Percentiles rank a stretch among this genome's conserved stretches.
These are phyloP conservation scores for Lerema accius DNA, from an alignment of 1,140 invertebrate genomes.

Conservation along the genomic window DNA sequence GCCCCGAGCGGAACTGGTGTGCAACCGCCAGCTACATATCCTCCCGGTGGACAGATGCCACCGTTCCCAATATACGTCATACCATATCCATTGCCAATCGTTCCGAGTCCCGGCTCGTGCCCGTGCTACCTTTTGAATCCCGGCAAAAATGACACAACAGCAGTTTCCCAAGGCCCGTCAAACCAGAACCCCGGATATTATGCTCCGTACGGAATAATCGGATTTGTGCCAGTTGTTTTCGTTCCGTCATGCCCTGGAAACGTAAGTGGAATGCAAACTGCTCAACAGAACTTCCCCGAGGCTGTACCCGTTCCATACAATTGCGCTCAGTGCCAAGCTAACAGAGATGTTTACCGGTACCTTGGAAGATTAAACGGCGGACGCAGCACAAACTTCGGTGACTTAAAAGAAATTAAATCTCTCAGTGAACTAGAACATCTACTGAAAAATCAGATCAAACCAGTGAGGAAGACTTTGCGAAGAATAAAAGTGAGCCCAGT, in stretches of 20 bases:
- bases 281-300: constrained; percentile 83
- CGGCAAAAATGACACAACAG: constrained; percentile 54
- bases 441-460: constrained; percentile 65
- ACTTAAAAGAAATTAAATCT: constrained; percentile 67
- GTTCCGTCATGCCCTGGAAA: constrained; percentile 84
- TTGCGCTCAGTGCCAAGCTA: constrained; percentile 70
- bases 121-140: constrained; percentile 83
- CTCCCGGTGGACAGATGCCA: constrained; percentile 61
- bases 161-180: constrained; percentile 43
- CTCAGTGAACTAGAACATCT: constrained; percentile 65
- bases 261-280: constrained; percentile 66
- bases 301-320: constrained; percentile 79
- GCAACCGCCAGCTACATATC: constrained; percentile 67
- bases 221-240: constrained; percentile 85
- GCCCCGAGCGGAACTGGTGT: constrained; percentile 73
- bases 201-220: constrained; percentile 78
- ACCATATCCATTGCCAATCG: constrained; percentile 82
- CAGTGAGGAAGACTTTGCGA: constrained; percentile 53
- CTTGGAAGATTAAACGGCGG: constrained; percentile 59
- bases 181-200: constrained; percentile 57
- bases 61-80: constrained; percentile 81
- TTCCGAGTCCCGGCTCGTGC: constrained; percentile 80
- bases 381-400: constrained; percentile 54
- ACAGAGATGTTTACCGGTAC: constrained; percentile 57
- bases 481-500: constrained; percentile 59